Evolutionary conservation across 2,888 invertebrate genomes (phyloP).

Genomic region (Sinelater perroti): DNA sequence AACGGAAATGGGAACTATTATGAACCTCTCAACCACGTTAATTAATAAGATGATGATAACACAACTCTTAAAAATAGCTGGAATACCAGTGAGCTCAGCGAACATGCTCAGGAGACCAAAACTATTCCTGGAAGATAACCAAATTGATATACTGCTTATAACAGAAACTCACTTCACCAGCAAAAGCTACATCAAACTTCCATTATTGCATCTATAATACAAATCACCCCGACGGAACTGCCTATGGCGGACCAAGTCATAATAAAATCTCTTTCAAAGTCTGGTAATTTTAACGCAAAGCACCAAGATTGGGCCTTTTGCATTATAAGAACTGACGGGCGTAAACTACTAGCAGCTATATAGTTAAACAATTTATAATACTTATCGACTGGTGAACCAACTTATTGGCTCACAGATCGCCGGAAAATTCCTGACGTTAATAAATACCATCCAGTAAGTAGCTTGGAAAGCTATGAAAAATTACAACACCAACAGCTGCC

Average conservation of each 20-base stretch:
- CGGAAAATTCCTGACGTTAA: constrained; percentile 3
- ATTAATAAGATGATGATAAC: too few species aligned
- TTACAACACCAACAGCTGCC: too few species aligned
- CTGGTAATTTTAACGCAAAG: constrained; percentile 1
- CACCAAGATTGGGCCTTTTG: background rate
- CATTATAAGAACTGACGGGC: too few species aligned
- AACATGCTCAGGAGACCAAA: background rate
- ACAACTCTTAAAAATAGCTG: too few species aligned
- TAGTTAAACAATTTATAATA: too few species aligned
- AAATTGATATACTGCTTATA: constrained; percentile 3
- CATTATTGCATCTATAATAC: constrained; percentile 1
- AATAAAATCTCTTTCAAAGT: constrained; percentile 1
- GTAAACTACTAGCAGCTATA: too few species aligned
- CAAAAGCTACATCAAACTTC: background rate
- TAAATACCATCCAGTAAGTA: too few species aligned
- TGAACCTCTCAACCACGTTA: too few species aligned
- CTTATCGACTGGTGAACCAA: background rate
- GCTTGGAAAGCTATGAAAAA: too few species aligned
- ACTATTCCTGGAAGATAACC: background rate
- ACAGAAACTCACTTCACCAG: constrained; percentile 3
- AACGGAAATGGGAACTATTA: too few species aligned
- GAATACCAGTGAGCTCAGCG: background rate
- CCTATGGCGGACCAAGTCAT: constrained; percentile 6
- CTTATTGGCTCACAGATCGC: background rate
- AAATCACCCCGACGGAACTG: constrained; percentile 6